Evolutionary conservation across 2,888 invertebrate genomes (phyloP), one percentile per base, ranked within the genome.

Genomic region (Steromphala cineraria): DNA sequence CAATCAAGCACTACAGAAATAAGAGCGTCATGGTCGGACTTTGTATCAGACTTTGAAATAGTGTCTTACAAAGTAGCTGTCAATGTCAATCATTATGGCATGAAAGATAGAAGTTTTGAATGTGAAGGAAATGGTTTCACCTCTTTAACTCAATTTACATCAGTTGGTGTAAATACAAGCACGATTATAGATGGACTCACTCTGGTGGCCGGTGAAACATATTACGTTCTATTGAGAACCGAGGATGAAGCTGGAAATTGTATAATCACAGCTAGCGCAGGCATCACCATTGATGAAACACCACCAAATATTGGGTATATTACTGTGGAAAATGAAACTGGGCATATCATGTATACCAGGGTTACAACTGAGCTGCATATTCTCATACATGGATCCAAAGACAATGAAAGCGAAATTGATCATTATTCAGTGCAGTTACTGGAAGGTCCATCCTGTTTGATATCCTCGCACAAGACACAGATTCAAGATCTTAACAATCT

Each of bases 31-130:
- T 88, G 87, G 87, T 79, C 81, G 24, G 86, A 83, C 0, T 87
- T 87, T 36, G 21, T 80, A 53, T 86, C 88, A 2, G 88, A 88
- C 52, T 83, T 87, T 28, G 85, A 84, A 0, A 85, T 88, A 13
- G 74, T 80, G 56, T 71, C 82, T 55, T 88, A 86, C 67, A 53
- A 74, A 19, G 76, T 87, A n/a, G 88, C 83, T 4, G 74, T 87
- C 31, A 7, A 28, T n/a, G 28, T 31, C 10, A n/a, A n/a, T n/a
- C n/a, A n/a, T n/a, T n/a, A n/a, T n/a, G n/a, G n/a, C 10, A 71
- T 28, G 31, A 71, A 28, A 28, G n/a, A 28, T 76, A n/a, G 76
- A 84, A 53, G 67, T 71, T n/a, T 0, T 40, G 13, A 67, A 82
- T 53, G 24, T 52, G 13, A 79, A 81, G 0, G 78, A 79, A n/a